Base-by-base conservation (phyloP, 2,797 vertebrate genomes). In the Smutsia temminckii region DNA sequence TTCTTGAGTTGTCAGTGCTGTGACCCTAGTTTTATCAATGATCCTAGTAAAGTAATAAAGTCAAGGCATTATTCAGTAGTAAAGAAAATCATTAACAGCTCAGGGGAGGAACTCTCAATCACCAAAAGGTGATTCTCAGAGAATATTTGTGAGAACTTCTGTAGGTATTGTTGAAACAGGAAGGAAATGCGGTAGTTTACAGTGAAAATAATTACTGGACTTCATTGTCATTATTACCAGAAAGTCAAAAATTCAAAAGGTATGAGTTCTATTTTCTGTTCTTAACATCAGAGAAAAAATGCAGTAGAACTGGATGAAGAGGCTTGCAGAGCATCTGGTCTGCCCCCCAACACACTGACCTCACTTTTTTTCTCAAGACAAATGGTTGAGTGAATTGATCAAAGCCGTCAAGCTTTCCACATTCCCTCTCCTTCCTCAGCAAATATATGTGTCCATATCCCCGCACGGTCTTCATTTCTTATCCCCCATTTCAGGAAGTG, bases 1-100 rank as follows among this genome's bases (percentile, higher is more conserved):
- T 94, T 96, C 53, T 55, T 40, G 29, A 77, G 17, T 94, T 72
- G 16, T 61, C 40, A 29, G 5, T 49, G 23, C 59, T 20, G 6
- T 49, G 23, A 93, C 37, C 17, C 68, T 78, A 20, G 34, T 81
- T 96, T 95, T 79, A 90, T 90, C 91, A 85, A 64, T 37, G 57
- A 32, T 57, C 87, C 37, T 8, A 77, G 68, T 42, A 85, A 91
- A 63, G 59, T 64, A 71, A 87, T 91, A 86, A 91, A 46, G 64
- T 95, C 17, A 49, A 66, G 68, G 59, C 61, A 16, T 78, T 84
- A 79, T 27, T 51, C 83, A 77, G 29, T 14, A 81, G 77, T 80
- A 79, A 61, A 57, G 12, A 83, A 23, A 46, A 49, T 89, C 53
- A 91, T 46, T 55, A 49, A 59, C 20, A 71, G 25, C 27, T 51